Conservation (phyloP, 2,113 vertebrate genomes). For the Forbesichthys agassizii region DNA sequence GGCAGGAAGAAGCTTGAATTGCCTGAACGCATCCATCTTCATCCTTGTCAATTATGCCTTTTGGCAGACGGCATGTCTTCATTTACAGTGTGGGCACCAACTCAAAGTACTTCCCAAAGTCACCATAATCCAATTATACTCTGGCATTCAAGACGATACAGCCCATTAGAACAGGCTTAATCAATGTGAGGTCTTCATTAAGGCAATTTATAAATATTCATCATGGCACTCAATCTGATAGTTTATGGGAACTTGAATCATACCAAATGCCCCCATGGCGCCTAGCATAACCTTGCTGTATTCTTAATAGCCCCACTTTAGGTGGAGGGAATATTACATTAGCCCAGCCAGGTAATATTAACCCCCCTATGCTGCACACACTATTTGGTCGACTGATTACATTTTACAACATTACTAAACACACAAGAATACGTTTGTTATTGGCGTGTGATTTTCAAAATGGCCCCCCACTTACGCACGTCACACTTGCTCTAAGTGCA, state of each 20-base stretch:
- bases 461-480: conserved; percentile 22
- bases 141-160: conserved; percentile 54
- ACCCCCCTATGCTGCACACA: conserved; percentile 27
- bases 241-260: conserved; percentile 50
- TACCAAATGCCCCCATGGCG: conserved; percentile 42
- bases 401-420: conserved; percentile 26
- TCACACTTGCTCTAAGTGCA: conserved; percentile 17
- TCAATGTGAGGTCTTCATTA: conserved; percentile 73
- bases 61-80: conserved; percentile 62
- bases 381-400: conserved; percentile 30
- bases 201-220: conserved; percentile 71
- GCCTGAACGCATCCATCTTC: conserved; percentile 66
- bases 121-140: conserved; percentile 72
- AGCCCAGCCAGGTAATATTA: conserved; percentile 37
- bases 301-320: conserved; percentile 42
- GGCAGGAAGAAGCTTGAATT: conserved; percentile 43
- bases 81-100: conserved; percentile 64
- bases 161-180: conserved; percentile 68
- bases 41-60: conserved; percentile 70
- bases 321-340: conserved; percentile 28
- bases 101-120: conserved; percentile 74
- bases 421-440: conserved; percentile 11
- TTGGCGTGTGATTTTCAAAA: conserved; percentile 26
- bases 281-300: conserved; percentile 52
- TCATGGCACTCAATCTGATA: conserved; percentile 48